Evolutionary conservation across 1,140 invertebrate genomes (phyloP).

Genomic region (Cydia amplana): DNA sequence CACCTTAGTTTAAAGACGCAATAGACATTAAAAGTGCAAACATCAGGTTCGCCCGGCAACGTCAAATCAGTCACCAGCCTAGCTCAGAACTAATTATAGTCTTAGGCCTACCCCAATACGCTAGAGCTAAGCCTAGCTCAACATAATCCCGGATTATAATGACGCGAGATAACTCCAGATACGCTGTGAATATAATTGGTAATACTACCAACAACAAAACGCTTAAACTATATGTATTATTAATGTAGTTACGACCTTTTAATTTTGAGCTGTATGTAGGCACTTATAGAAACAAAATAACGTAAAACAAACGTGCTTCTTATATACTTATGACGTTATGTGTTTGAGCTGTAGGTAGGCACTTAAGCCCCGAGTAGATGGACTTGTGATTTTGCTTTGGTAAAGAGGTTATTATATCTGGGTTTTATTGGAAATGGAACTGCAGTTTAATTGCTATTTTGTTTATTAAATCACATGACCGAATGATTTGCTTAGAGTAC

Average conservation of each 20-base stretch:
- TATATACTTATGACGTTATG: neutral
- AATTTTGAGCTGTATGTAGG: neutral
- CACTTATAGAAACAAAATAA: neutral
- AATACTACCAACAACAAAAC: neutral
- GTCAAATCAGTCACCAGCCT: neutral
- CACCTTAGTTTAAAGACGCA: too few relatives aligned
- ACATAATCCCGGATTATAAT: constrained; percentile 64
- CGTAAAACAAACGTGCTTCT: neutral
- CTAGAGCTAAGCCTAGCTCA: constrained; percentile 33
- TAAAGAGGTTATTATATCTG: neutral
- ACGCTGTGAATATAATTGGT: constrained; percentile 56
- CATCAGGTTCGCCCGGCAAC: too few relatives aligned
- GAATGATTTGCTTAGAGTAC: neutral
- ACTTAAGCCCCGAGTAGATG: neutral
- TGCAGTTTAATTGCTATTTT: neutral
- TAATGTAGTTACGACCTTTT: neutral
- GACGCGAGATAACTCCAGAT: constrained; percentile 55
- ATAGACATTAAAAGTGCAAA: too few relatives aligned
- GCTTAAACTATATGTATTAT: neutral
- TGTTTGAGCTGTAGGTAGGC: neutral
- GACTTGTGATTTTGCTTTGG: neutral
- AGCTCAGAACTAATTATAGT: constrained; percentile 20
- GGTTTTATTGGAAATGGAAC: neutral
- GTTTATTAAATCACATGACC: neutral
- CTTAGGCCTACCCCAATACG: constrained; percentile 23